Evolutionary conservation across 2,888 invertebrate species (phyloP).

Genomic region (Amblyteles armatorius): DNA sequence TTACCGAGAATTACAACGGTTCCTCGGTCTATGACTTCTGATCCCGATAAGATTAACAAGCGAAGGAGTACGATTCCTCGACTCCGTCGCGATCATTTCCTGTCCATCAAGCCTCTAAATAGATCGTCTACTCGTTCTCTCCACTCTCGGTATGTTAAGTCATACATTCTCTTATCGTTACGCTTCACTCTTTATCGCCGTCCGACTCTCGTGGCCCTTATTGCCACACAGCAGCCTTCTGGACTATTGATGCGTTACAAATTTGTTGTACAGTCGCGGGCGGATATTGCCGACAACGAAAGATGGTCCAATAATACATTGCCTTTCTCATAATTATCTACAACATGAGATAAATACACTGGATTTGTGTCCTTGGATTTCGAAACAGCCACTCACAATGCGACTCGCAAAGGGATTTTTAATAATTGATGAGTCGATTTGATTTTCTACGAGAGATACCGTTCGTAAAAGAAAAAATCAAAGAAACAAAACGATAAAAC

Average conservation of each 20-base stretch:
- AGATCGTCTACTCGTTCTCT: not conserved
- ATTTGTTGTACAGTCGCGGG: not conserved
- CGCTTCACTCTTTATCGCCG: slow-evolving; percentile 2
- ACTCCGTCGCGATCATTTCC: not conserved
- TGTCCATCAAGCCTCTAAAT: not conserved
- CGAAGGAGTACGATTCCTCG: not conserved
- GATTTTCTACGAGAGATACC: not conserved
- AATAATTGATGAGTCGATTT: not conserved
- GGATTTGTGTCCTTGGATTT: too few species aligned
- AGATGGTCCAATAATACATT: not conserved
- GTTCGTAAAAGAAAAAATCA: not conserved
- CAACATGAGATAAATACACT: not conserved
- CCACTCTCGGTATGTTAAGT: not conserved
- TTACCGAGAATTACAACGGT: slow-evolving; percentile 38
- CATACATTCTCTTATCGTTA: slow-evolving; percentile 10
- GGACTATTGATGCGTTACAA: not conserved
- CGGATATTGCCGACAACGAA: not conserved
- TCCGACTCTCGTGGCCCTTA: slow-evolving; percentile 3
- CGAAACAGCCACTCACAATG: too few species aligned
- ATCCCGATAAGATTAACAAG: slow-evolving; percentile 17
- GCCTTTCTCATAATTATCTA: not conserved
- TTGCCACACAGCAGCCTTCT: slow-evolving; percentile 6
- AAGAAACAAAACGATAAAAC: slow-evolving; percentile 6
- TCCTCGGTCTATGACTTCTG: slow-evolving; percentile 23
- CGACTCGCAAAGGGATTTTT: too few species aligned